Evolutionary conservation across 2,888 invertebrate genomes (phyloP).

Genomic region (Patella ulyssiponensis): DNA sequence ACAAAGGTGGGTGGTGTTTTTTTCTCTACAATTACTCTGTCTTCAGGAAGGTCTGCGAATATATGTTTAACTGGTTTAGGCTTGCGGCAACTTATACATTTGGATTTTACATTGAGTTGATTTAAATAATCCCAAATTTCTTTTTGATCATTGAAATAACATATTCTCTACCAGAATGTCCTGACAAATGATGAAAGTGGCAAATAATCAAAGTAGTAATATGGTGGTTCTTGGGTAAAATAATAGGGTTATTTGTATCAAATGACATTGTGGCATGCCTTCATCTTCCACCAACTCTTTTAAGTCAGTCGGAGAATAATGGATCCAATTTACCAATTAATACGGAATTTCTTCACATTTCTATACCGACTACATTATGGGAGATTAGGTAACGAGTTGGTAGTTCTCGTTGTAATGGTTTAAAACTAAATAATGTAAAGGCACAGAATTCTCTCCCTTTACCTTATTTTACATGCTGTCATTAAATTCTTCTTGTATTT

Average conservation of each 20-base stretch:
- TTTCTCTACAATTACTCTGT: conserved; percentile 10
- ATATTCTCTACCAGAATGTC: too few relatives aligned
- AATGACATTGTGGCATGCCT: not conserved
- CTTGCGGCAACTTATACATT: conserved; percentile 15
- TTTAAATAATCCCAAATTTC: not conserved
- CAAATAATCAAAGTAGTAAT: not conserved
- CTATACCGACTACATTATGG: too few relatives aligned
- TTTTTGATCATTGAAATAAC: too few relatives aligned
- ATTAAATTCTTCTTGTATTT: not conserved
- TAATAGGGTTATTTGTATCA: conserved; percentile 11
- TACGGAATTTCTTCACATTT: too few relatives aligned
- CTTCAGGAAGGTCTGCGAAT: too few relatives aligned
- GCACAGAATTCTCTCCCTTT: not conserved
- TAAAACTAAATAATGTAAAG: not conserved
- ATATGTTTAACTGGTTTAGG: conserved; percentile 13
- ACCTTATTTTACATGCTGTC: not conserved
- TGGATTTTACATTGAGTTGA: not conserved
- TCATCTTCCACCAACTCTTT: conserved; percentile 12
- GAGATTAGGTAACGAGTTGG: too few relatives aligned
- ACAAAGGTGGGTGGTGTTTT: conserved; percentile 32
- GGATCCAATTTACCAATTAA: too few relatives aligned
- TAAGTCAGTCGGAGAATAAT: not conserved
- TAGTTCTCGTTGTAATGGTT: too few relatives aligned
- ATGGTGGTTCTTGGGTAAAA: conserved; percentile 9
- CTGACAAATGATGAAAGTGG: not conserved